A percentile compares a stretch with the other conserved stretches of the same genome.
Evolutionary conservation across 2,797 vertebrate genomes (phyloP).

Genomic region (Pangasius mekongensis): DNA sequence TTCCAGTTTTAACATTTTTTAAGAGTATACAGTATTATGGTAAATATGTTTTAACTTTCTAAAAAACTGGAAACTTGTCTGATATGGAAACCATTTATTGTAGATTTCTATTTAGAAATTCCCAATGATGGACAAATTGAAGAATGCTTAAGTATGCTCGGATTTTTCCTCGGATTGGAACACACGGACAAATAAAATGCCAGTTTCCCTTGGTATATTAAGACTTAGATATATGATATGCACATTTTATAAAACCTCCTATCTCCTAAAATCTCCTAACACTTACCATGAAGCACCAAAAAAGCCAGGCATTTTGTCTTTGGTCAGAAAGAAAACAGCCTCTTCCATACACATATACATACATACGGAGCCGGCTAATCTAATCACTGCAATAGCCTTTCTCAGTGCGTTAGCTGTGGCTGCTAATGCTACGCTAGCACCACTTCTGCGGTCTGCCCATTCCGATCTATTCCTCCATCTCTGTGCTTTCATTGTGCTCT

Average conservation of each 20-base stretch:
- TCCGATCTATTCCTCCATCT: conserved; percentile 60
- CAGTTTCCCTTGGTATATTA: background rate
- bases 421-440: conserved; percentile 48
- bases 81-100: background rate
- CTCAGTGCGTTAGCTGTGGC: conserved; percentile 37
- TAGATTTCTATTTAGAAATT: background rate
- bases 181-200: background rate
- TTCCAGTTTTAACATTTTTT: no score
- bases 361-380: conserved; percentile 22
- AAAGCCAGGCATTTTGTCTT: background rate
- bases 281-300: no score
- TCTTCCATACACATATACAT: background rate
- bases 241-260: background rate
- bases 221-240: background rate
- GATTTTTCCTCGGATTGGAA: background rate
- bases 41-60: no score
- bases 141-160: background rate
- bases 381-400: conserved; percentile 53
- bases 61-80: background rate
- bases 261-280: no score
- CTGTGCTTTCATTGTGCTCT: conserved; percentile 33
- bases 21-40: no score
- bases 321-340: background rate
- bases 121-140: background rate
- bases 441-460: conserved; percentile 65